phyloP scores from a whole-genome alignment of 2,888 invertebrate species.

The Drosophila merina region DNA sequence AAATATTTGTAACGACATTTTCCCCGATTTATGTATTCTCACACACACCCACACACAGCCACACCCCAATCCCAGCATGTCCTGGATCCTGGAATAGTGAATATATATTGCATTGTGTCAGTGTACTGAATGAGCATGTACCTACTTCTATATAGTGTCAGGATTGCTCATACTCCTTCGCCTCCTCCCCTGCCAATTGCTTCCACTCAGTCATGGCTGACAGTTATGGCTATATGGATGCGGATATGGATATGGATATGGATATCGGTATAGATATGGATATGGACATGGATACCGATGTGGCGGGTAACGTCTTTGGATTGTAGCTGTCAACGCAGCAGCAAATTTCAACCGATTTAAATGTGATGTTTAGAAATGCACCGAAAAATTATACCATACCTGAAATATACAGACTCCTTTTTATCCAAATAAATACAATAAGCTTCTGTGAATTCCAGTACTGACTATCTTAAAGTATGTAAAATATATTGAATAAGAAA shows the following conservation, averaged over 20 bases:
- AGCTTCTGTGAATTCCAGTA: background rate
- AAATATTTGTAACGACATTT: slow-evolving; percentile 79
- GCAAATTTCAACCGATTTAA: slow-evolving; percentile 47
- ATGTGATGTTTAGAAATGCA: slow-evolving; percentile 36
- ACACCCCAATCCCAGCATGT: background rate
- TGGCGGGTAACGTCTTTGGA: slow-evolving; percentile 58
- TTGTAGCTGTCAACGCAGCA: slow-evolving; percentile 69
- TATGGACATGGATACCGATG: slow-evolving; percentile 28
- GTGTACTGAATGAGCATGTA: slow-evolving; percentile 29
- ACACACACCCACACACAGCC: background rate
- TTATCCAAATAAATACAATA: background rate
- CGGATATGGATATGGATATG: slow-evolving; percentile 21
- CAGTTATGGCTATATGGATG: slow-evolving; percentile 58
- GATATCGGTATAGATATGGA: slow-evolving; percentile 8
- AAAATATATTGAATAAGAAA: background rate
- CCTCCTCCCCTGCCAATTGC: slow-evolving; percentile 36
- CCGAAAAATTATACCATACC: background rate
- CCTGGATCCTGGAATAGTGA: slow-evolving; percentile 12
- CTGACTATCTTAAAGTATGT: background rate
- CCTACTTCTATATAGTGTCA: slow-evolving; percentile 25
- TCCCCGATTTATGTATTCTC: slow-evolving; percentile 67
- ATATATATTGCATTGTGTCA: slow-evolving; percentile 43
- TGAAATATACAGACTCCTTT: background rate
- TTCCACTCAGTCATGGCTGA: slow-evolving; percentile 64
- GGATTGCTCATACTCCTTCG: slow-evolving; percentile 10